Percentiles rank a stretch among this genome's conserved stretches.
Evolutionary conservation across 2,113 vertebrate species (phyloP).

Genomic region (Esox niger): DNA sequence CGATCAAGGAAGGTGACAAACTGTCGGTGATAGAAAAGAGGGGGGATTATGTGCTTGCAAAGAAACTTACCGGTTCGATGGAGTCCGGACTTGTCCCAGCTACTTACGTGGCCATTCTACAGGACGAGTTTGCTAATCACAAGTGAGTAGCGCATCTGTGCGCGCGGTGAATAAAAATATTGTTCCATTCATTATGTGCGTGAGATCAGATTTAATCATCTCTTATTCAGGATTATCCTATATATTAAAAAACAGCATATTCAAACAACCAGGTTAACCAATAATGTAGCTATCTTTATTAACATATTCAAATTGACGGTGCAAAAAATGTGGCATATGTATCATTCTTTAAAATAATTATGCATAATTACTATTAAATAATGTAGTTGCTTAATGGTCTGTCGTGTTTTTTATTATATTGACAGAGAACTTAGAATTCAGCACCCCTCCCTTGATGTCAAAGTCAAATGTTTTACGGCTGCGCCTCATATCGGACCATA

Average conservation of each 20-base stretch:
- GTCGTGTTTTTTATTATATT: background rate
- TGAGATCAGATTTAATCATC: background rate
- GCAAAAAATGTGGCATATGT: too few relatives aligned
- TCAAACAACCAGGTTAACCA: too few relatives aligned
- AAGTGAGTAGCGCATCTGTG: slow-evolving; percentile 74
- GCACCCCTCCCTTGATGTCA: background rate
- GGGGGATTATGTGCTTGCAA: slow-evolving; percentile 80
- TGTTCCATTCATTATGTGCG: background rate
- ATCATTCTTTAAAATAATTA: background rate
- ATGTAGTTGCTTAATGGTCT: background rate
- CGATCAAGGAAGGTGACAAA: slow-evolving; percentile 80
- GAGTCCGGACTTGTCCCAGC: slow-evolving; percentile 82
- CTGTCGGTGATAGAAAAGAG: slow-evolving; percentile 83
- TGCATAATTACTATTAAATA: background rate
- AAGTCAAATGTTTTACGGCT: too few relatives aligned
- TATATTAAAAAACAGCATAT: background rate
- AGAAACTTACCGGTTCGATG: slow-evolving; percentile 77
- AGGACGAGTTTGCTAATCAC: slow-evolving; percentile 77
- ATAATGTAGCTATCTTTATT: too few relatives aligned
- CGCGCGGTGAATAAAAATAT: background rate
- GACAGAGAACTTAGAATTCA: background rate
- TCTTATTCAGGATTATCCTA: background rate
- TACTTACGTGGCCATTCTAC: slow-evolving; percentile 79
- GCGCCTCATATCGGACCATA: too few relatives aligned
- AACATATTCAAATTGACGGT: too few relatives aligned